Conservation (phyloP, 37 sponge, comb jelly and placozoan species). For the Bolinopsis microptera region DNA sequence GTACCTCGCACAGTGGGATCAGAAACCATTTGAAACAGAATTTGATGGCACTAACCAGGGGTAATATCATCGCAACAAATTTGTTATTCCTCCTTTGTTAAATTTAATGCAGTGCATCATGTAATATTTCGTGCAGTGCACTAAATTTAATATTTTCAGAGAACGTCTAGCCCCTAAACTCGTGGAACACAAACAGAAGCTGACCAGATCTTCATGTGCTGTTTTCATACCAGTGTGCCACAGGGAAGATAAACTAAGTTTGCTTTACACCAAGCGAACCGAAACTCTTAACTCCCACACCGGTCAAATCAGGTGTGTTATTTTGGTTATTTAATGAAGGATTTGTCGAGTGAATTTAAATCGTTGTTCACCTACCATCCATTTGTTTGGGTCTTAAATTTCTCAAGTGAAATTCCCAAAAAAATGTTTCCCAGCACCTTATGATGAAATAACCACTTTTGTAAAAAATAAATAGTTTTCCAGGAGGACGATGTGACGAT, state of each 20-base stretch:
- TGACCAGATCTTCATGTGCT: slow-evolving; percentile 5
- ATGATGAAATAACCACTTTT: too few species aligned
- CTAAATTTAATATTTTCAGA: not conserved
- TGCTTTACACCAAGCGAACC: slow-evolving; percentile 34
- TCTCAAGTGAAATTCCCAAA: too few species aligned
- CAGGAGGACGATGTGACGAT: slow-evolving; percentile 55
- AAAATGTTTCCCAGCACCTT: too few species aligned
- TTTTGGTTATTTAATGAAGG: not conserved
- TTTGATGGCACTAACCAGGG: too few species aligned
- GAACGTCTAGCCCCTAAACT: not conserved
- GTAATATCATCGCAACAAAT: too few species aligned
- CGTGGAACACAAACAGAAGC: slow-evolving; percentile 8
- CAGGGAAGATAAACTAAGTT: not conserved
- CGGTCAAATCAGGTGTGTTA: slow-evolving; percentile 36
- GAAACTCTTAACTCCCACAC: slow-evolving; percentile 58
- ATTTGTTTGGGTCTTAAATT: too few species aligned
- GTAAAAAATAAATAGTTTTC: too few species aligned
- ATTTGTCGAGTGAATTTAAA: not conserved
- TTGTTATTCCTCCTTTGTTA: too few species aligned
- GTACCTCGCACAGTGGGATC: too few species aligned
- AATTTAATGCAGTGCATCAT: too few species aligned
- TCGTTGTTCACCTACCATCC: too few species aligned
- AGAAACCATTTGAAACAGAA: too few species aligned
- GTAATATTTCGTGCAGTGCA: not conserved
- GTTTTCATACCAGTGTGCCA: slow-evolving; percentile 43